Evolutionary conservation across 2,888 invertebrate species (phyloP), one percentile per base, ranked within the genome.

Genomic region (Ichneumon xanthorius): DNA sequence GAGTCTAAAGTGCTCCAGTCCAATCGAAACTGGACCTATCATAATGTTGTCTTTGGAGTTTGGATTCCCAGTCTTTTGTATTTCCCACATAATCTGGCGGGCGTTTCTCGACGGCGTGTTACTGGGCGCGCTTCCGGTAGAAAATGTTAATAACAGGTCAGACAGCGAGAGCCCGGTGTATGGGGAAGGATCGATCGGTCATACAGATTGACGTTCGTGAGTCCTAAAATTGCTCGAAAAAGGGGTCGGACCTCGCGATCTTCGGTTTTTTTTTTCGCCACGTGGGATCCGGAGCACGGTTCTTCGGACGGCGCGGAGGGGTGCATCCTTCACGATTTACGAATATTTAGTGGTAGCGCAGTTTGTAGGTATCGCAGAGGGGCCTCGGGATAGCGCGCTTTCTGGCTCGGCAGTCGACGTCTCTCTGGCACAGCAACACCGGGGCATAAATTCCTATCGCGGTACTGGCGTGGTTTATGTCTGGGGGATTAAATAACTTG

Each of bases 401-500:
- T 85, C 85, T 85, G 82, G 85, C 82, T 85, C 76, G 75, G 71
- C 80, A 61, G 76, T 75, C 85, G 87, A 87, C 87, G 79, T 86
- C 84, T 85, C 90, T 88, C 89, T 87, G 90, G 87, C 88, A 88
- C 87, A 83, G 86, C 80, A 67, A 82, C 82, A 82, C 61, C 87
- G 84, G 87, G 84, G 89, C 89, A 92, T 92, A 91, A 92, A 92
- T 91, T 92, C 90, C 88, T 86, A 87, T 88, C 84, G 89, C 90
- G 88, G 90, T 90, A 88, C 89, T 89, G 88, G 89, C 90, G 86
- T 92, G 92, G 91, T 93, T 93, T 92, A 93, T 92, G 91, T 90
- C 88, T 87, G 87, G 86, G 88, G 92, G 92, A 92, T 93, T 93
- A 93, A 93, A 93, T 93, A 93, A 93, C 93, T 93, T 93, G 93